Conservation (phyloP, 2,797 vertebrate genomes). For the Leucoraja ocellata region DNA sequence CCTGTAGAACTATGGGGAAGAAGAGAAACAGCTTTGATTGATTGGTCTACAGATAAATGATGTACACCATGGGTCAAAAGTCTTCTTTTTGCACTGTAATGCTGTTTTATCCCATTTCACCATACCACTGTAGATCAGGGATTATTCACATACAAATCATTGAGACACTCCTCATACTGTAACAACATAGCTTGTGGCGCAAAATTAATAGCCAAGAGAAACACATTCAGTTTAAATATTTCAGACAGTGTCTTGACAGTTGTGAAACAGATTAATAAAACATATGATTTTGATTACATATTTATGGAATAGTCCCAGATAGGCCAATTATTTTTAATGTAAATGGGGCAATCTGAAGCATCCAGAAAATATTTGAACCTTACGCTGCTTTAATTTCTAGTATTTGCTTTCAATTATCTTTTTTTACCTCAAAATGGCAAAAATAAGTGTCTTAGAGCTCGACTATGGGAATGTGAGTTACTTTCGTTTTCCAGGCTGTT, state of each 20-base stretch:
- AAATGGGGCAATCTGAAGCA: neutral
- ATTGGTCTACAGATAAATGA: too few relatives aligned
- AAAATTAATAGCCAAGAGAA: neutral
- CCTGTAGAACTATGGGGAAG: too few relatives aligned
- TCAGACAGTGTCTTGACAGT: neutral
- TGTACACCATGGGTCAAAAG: too few relatives aligned
- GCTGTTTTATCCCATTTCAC: too few relatives aligned
- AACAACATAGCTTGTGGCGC: neutral
- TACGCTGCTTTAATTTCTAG: neutral
- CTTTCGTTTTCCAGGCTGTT: neutral
- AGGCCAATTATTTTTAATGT: neutral
- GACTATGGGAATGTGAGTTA: neutral
- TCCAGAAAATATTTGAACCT: neutral
- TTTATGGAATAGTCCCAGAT: neutral
- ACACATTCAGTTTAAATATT: neutral
- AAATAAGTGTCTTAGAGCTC: slow-evolving; percentile 11
- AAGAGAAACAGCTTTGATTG: too few relatives aligned
- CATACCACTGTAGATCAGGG: neutral
- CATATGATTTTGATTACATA: neutral
- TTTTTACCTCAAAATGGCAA: neutral
- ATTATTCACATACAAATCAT: neutral
- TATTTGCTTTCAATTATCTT: neutral
- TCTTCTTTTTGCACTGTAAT: too few relatives aligned
- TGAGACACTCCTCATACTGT: neutral
- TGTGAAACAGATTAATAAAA: neutral